These are phyloP conservation scores for Selene dorsalis DNA, from an alignment of 2,797 vertebrate genomes.

Conservation along the genomic window DNA sequence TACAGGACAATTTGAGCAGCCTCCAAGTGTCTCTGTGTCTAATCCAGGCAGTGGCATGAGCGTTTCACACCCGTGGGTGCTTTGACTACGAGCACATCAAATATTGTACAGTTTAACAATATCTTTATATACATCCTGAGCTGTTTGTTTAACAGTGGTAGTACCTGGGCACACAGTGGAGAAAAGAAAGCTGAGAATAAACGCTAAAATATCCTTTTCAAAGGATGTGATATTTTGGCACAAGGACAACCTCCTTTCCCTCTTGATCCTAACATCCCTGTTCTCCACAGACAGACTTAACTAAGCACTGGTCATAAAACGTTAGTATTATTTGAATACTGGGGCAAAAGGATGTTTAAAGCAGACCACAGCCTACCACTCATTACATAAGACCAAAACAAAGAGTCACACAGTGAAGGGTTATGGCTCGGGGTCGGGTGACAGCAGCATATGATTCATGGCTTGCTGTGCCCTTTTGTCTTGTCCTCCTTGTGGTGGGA, in stretches of 20 bases:
- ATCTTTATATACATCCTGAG: slow-evolving; percentile 1
- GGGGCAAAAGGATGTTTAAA: slow-evolving; percentile 71
- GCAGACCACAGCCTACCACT: slow-evolving; percentile 69
- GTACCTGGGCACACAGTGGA: background rate
- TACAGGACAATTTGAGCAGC: slow-evolving; percentile 48
- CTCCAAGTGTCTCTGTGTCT: slow-evolving; percentile 45
- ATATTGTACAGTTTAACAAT: slow-evolving; percentile 18
- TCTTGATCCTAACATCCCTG: slow-evolving; percentile 18
- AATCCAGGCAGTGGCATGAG: slow-evolving; percentile 32
- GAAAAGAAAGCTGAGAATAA: background rate
- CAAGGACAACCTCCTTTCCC: slow-evolving; percentile 8
- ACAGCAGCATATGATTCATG: slow-evolving; percentile 84
- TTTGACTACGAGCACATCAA: slow-evolving; percentile 11
- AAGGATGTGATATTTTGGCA: slow-evolving; percentile 8
- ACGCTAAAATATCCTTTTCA: slow-evolving; percentile 13
- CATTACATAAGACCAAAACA: slow-evolving; percentile 80
- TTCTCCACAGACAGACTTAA: slow-evolving; percentile 30
- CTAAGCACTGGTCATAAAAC: slow-evolving; percentile 48
- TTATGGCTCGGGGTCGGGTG: slow-evolving; percentile 81
- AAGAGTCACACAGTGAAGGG: slow-evolving; percentile 78
- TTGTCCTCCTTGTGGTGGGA: slow-evolving; percentile 78
- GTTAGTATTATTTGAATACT: slow-evolving; percentile 70
- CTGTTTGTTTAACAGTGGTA: background rate
- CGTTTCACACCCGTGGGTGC: slow-evolving; percentile 30
- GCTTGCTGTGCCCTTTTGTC: slow-evolving; percentile 80